Evolutionary conservation across 2,888 invertebrate species (phyloP), one percentile per base, ranked within the genome.

Genomic region (Athrips mouffetella): DNA sequence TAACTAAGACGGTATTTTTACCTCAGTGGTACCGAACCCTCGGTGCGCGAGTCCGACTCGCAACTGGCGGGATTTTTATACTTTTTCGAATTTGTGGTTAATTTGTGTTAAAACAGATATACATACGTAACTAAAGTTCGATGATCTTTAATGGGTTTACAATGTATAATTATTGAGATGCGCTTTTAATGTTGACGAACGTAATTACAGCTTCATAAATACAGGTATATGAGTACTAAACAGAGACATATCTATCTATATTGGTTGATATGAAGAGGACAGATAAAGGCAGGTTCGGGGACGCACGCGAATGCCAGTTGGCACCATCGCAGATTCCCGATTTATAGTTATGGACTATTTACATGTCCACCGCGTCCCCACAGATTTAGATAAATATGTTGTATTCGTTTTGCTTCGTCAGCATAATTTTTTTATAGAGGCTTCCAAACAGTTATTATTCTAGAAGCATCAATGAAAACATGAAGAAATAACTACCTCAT

Each of bases 301-400:
- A 65, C 67, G 63, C 55, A 58, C 53, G 41, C 54, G 62, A 57
- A 64, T 76, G 77, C 78, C 77, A 77, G 73, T 75, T 78, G 79
- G 79, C 79, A 79, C 72, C 57, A 67, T 58, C 54, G 58, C 51
- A 52, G 53, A 50, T 53, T 59, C 48, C 21, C 13, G 60, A 64
- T 67, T 61, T 65, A 60, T 59, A 61, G 59, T 58, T 55, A 59
- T 58, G 56, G 51, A 57, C 52, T 48, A 52, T 55, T 60, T 52
- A 47, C 46, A 35, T 45, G 47, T 37, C 42, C 41, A 30, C 46
- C 18, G 50, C 35, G 27, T 44, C 42, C 16, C 21, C 47, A 25
- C 39, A 44, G 47, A 25, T 39, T 18, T 39, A 33, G 23, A 33
- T 45, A 45, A 31, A 45, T 13, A 33, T 45, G 25, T 15, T 44